phyloP scores from a whole-genome alignment of 92 coral and sea anemone species.

The Actinostola sp. region DNA sequence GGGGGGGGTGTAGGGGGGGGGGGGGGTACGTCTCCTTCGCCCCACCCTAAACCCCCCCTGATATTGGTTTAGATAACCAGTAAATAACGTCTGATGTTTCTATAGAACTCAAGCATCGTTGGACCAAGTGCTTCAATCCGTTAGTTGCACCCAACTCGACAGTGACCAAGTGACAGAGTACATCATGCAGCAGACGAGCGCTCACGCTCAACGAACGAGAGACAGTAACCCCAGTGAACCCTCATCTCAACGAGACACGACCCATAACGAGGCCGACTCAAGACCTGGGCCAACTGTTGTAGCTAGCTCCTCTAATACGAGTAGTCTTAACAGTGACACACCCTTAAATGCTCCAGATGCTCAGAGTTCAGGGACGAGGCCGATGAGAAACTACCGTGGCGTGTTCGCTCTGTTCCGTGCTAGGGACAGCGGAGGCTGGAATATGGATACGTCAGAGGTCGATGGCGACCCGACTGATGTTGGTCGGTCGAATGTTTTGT shows the following conservation, averaged over 20 bases:
- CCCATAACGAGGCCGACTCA: neutral
- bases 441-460: constrained; percentile 58
- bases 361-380: neutral
- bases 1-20: too few relatives aligned
- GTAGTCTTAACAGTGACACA: neutral
- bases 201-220: neutral
- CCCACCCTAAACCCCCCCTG: neutral
- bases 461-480: constrained; percentile 53
- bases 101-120: constrained; percentile 60
- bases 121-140: constrained; percentile 70
- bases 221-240: neutral
- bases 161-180: constrained; percentile 69
- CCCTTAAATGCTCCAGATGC: too few relatives aligned
- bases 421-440: constrained; percentile 67
- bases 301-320: neutral
- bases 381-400: constrained; percentile 57
- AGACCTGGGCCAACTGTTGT: neutral
- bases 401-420: constrained; percentile 81
- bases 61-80: neutral
- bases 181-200: constrained; percentile 51
- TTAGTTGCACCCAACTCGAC: constrained; percentile 55
- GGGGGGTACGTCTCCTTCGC: too few relatives aligned
- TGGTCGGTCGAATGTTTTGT: constrained; percentile 16
- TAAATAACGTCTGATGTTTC: neutral
- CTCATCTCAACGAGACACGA: neutral